Base-by-base conservation (phyloP, 1,140 invertebrate genomes). In the Sinonovacula constricta region DNA sequence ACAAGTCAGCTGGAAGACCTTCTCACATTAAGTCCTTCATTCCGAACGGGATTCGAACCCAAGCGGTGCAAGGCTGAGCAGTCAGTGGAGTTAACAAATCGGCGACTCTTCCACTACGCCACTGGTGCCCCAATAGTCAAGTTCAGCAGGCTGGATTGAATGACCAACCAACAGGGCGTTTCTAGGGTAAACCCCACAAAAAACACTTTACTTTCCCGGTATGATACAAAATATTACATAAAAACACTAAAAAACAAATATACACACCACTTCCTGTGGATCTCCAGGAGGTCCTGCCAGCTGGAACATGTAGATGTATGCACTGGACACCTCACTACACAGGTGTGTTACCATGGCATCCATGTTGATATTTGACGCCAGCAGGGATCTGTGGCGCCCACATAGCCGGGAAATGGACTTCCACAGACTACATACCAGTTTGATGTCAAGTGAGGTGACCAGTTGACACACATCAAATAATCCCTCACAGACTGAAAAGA, bases 391-490 rank as follows among this genome's bases (percentile, higher is more conserved):
- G 36, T 66, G 60, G 45, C 51, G 26, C 31, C 70, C 75, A 76
- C 56, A 83, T 59, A 70, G 31, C 86, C 82, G 86, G 2, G 87
- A 86, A 33, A 88, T 81, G 14, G 84, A 72, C 69, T 88, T 90
- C 88, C 86, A 90, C 26, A 88, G 62, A 31, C 84, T 86, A 26
- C 88, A 78, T n/a, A 86, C 82, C 15, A 90, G 66, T 51, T 88
- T 88, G 22, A 90, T 77, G 69, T 90, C 88, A n/a, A 90, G 81
- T 2, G 77, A 80, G n/a, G 87, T 82, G 1, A 88, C 88, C 15
- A 88, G 59, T 53, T 81, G 80, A 81, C 88, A 88, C 22, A 90
- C 71, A 28, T 85, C 79, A 83, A 86, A 88, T 69, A 90, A 68
- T 10, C 85, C 84, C 31, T 79, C 69, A 75, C 86, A 87, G 24